Base-by-base conservation (phyloP, 1,140 invertebrate species). In the Aphis gossypii region DNA sequence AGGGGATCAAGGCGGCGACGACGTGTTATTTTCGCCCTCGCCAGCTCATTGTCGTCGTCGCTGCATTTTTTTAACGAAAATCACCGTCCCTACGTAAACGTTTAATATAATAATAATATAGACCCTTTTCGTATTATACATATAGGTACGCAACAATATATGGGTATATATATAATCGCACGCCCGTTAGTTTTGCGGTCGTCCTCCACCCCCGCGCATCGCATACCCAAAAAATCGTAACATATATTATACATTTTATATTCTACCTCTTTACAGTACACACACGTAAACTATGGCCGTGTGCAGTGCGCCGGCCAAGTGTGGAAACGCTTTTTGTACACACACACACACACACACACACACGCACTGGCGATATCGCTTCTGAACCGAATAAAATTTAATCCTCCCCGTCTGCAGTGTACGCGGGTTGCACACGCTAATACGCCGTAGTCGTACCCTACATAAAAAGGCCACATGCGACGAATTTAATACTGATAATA, bases 1-100 rank as follows among this genome's bases (percentile, higher is more conserved):
- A 30, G 93, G 94, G 46, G 94, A 94, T 93, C 92, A 76, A n/a
- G 51, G 44, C 84, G 84, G 35, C 88, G n/a, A n/a, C 38, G 92
- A 86, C 82, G 92, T 86, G 92, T 56, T 91, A 91, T 91, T 91
- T 91, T 91, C 90, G 56, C 90, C 90, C 60, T 68, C 60, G 48
- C 14, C 48, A 9, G 18, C 51, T 89, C 44, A 51, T 51, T 35
- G 48, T 51, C 68, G 90, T 56, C 68, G 68, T n/a, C 46, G n/a
- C 48, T 8, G 76, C 82, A 41, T 84, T 93, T 56, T 93, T 84
- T 93, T 86, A 38, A 44, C 92, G 38, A 86, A 93, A 93, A 93
- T 56, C 92, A 93, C 38, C 92, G 41, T 92, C 68, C 21, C 76
- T 91, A 51, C 30, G 90, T 92, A 92, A 83, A 91, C 90, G 90